phyloP scores from a whole-genome alignment of 2,888 invertebrate genomes.

The Amphipyra berbera region DNA sequence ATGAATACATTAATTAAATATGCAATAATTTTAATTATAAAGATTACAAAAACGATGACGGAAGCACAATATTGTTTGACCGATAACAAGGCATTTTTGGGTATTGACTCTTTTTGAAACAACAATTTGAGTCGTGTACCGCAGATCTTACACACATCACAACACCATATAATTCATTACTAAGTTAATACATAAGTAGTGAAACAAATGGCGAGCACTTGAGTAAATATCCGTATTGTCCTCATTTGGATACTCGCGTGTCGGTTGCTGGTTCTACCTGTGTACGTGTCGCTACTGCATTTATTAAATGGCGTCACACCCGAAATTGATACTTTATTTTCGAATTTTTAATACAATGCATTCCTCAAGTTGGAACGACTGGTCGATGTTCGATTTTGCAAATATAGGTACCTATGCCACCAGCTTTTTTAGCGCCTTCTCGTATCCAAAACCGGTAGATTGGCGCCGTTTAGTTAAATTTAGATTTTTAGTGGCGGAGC shows the following conservation, averaged over 20 bases:
- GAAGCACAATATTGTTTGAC: slow-evolving; percentile 28
- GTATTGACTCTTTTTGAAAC: slow-evolving; percentile 4
- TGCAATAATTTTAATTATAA: slow-evolving; percentile 28
- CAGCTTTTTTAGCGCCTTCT: slow-evolving; percentile 14
- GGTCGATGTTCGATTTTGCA: slow-evolving; percentile 18
- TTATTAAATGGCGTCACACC: slow-evolving; percentile 18
- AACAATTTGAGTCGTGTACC: slow-evolving; percentile 34
- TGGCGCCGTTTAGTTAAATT: slow-evolving; percentile 37
- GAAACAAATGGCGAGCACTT: slow-evolving; percentile 72
- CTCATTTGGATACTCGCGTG: slow-evolving; percentile 63
- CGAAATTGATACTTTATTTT: slow-evolving; percentile 13
- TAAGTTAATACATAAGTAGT: slow-evolving; percentile 68
- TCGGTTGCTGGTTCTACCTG: slow-evolving; percentile 17
- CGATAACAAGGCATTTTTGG: slow-evolving; percentile 24
- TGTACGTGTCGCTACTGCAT: slow-evolving; percentile 40
- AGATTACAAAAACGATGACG: slow-evolving; percentile 36
- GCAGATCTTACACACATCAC: slow-evolving; percentile 37
- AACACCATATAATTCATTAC: slow-evolving; percentile 67
- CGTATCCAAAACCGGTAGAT: slow-evolving; percentile 40
- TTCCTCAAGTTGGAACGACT: slow-evolving; percentile 6
- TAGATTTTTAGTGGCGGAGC: slow-evolving; percentile 26
- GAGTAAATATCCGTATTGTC: slow-evolving; percentile 79
- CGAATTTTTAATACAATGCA: slow-evolving; percentile 16
- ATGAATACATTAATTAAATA: not conserved
- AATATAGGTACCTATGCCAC: slow-evolving; percentile 20